These are phyloP conservation scores for Polydrusus pterygomalis DNA, from an alignment of 2,888 invertebrate species.

Conservation along the genomic window DNA sequence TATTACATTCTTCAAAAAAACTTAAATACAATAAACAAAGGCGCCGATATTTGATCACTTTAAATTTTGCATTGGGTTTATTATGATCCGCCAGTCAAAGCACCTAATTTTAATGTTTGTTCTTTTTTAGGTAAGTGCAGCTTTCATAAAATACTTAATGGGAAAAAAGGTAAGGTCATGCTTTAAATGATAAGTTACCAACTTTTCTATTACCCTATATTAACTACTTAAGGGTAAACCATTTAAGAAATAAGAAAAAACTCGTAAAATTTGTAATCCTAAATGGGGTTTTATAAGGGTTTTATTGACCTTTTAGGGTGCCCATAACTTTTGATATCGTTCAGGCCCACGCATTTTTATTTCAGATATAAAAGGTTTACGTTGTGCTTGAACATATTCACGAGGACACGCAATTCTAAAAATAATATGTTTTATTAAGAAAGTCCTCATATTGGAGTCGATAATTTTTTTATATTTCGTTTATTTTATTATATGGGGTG, in stretches of 20 bases:
- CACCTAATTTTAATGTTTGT: no score
- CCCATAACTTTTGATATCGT: conserved; percentile 14
- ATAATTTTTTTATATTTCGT: no score
- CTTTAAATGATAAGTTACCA: no score
- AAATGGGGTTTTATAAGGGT: conserved; percentile 9
- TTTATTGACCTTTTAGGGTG: conserved; percentile 14
- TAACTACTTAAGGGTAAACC: background rate
- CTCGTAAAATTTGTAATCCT: conserved; percentile 20
- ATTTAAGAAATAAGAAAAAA: conserved; percentile 15
- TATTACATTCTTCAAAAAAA: no score
- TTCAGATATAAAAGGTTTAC: conserved; percentile 7
- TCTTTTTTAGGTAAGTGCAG: no score
- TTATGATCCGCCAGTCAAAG: no score
- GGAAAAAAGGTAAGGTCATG: no score
- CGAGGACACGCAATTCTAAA: conserved; percentile 1
- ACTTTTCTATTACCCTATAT: background rate
- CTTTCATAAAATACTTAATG: no score
- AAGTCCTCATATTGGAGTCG: background rate
- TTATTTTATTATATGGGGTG: no score
- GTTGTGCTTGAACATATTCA: conserved; percentile 4
- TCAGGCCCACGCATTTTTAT: background rate
- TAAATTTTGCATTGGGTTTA: no score
- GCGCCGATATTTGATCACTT: no score
- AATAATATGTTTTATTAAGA: conserved; percentile 20
- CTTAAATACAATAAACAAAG: no score